phyloP scores from a whole-genome alignment of 2,888 invertebrate genomes.

The Branchipolynoe longqiensis region DNA sequence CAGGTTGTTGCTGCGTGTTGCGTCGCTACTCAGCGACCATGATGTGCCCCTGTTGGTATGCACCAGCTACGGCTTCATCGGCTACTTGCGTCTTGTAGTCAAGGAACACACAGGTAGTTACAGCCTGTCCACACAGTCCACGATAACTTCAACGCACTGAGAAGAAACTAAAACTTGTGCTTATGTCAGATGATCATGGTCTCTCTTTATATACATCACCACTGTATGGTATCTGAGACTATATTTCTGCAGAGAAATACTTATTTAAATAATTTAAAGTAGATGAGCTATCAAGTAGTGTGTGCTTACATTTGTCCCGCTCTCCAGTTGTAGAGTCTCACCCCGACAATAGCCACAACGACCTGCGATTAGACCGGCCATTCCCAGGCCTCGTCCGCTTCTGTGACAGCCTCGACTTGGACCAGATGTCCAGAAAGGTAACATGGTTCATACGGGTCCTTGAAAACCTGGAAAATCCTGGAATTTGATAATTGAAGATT shows the following conservation, averaged over 20 bases:
- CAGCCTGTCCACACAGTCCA: too few species aligned
- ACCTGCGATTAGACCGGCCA: constrained; percentile 92
- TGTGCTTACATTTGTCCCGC: constrained; percentile 23
- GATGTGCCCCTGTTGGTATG: constrained; percentile 93
- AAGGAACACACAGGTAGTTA: constrained; percentile 83
- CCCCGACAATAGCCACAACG: constrained; percentile 93
- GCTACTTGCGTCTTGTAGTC: constrained; percentile 91
- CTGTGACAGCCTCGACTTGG: constrained; percentile 88
- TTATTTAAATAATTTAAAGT: too few species aligned
- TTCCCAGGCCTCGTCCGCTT: constrained; percentile 90
- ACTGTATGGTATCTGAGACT: too few species aligned
- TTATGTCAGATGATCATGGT: too few species aligned
- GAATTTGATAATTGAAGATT: too few species aligned
- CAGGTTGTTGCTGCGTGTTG: constrained; percentile 88
- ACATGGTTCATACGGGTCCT: neutral
- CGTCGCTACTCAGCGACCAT: constrained; percentile 91
- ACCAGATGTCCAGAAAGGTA: constrained; percentile 86
- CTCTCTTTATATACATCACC: too few species aligned
- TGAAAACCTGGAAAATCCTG: too few species aligned
- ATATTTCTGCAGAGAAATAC: too few species aligned
- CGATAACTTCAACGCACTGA: too few species aligned
- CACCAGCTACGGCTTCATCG: constrained; percentile 94
- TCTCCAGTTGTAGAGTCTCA: constrained; percentile 92
- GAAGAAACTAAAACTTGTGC: too few species aligned
- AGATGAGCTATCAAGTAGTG: too few species aligned